Evolutionary conservation across 1,140 invertebrate genomes (phyloP), one percentile per base, ranked within the genome.

Genomic region (Oppia nitens): DNA sequence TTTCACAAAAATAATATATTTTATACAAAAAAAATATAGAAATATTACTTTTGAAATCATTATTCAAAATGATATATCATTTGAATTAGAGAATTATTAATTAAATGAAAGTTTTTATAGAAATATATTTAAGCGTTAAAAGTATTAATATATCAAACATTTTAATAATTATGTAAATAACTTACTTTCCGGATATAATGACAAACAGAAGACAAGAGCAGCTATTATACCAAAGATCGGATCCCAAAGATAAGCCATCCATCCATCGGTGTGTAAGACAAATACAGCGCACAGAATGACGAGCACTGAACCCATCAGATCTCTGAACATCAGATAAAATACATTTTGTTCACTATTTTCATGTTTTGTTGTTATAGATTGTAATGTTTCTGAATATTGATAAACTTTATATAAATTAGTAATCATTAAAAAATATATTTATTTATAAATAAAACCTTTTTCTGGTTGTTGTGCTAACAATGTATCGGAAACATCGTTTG

Each of bases 141-240:
- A n/a, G n/a, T n/a, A n/a, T n/a, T n/a, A n/a, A n/a, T n/a, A n/a
- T n/a, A n/a, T n/a, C n/a, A n/a, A n/a, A n/a, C n/a, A n/a, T n/a
- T n/a, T n/a, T n/a, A n/a, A n/a, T n/a, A n/a, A n/a, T n/a, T n/a
- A n/a, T n/a, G n/a, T n/a, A n/a, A n/a, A n/a, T 55, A 29, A 63
- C 14, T 32, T 47, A 55, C 21, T 20, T 26, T 59, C 21, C 28
- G 52, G 57, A 57, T 54, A 59, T 17, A 59, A 59, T 21, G 57
- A 21, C 14, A 54, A 27, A 27, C 57, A 52, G 9, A 59, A 29
- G 9, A 60, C 6, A n/a, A 59, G 12, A 11, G 52, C 57, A 17
- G 51, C 26, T n/a, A 48, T 54, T 23, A 59, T 54, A n/a, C 57
- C 53, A 23, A 59, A 32, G 1, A 49, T 2, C 21, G 55, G 55